phyloP scores from a whole-genome alignment of 2,888 invertebrate genomes.

The Cosmopolites sordidus region DNA sequence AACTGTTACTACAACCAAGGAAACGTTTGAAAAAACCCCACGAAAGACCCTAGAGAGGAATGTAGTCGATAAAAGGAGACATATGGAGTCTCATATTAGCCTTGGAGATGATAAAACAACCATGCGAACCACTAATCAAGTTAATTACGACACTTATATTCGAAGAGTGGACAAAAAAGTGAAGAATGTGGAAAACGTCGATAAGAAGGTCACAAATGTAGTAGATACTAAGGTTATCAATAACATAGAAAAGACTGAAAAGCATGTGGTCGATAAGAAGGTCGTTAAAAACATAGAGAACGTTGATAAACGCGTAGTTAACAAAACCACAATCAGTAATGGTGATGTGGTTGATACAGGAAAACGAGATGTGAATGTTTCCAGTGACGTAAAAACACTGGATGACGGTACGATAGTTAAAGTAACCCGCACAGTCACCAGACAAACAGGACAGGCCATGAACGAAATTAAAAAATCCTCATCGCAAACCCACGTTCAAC shows the following conservation, averaged over 20 bases:
- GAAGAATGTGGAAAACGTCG: conserved; percentile 26
- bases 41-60: conserved; percentile 53
- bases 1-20: conserved; percentile 50
- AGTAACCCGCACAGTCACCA: conserved; percentile 45
- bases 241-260: conserved; percentile 24
- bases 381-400: conserved; percentile 47
- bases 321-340: conserved; percentile 15
- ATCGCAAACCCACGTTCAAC: conserved; percentile 42
- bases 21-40: conserved; percentile 54
- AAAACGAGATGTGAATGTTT: conserved; percentile 33
- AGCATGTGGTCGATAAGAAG: conserved; percentile 16
- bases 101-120: conserved; percentile 55
- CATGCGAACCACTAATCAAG: conserved; percentile 57
- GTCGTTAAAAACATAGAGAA: conserved; percentile 22
- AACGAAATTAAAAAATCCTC: conserved; percentile 43
- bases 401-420: conserved; percentile 55
- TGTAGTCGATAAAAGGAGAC: conserved; percentile 53
- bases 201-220: conserved; percentile 21
- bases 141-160: conserved; percentile 51
- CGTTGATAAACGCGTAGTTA: conserved; percentile 16
- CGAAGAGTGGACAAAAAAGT: conserved; percentile 36
- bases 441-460: conserved; percentile 27
- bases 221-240: conserved; percentile 31
- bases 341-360: conserved; percentile 17
- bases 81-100: conserved; percentile 65